phyloP scores from a whole-genome alignment of 2,888 invertebrate genomes.

The Hyposoter dolosus region DNA sequence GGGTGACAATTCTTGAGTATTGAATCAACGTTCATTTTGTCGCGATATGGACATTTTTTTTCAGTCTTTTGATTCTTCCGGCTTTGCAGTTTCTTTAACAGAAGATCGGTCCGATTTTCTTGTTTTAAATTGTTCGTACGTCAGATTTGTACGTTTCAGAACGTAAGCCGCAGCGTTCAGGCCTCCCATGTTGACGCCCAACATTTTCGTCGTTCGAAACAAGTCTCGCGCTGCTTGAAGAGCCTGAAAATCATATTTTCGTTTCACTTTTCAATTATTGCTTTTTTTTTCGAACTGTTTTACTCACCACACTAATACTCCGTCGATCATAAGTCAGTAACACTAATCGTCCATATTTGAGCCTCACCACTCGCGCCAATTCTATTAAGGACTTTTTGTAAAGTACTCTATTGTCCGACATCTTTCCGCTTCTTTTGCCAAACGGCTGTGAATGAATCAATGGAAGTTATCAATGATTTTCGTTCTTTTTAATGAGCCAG shows the following conservation, averaged over 20 bases:
- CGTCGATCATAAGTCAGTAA: constrained; percentile 85
- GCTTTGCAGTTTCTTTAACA: background rate
- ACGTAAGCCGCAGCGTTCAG: constrained; percentile 79
- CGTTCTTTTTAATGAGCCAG: background rate
- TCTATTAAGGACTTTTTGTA: constrained; percentile 86
- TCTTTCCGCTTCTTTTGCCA: constrained; percentile 86
- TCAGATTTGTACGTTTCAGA: constrained; percentile 73
- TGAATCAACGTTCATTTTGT: background rate
- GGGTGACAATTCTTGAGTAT: constrained; percentile 22
- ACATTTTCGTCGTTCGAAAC: constrained; percentile 75
- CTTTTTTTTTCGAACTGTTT: background rate
- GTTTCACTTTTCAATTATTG: background rate
- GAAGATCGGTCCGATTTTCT: constrained; percentile 19
- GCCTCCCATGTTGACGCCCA: constrained; percentile 79
- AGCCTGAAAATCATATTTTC: constrained; percentile 70
- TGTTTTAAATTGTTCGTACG: constrained; percentile 66
- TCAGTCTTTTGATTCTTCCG: constrained; percentile 31
- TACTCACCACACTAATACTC: constrained; percentile 74
- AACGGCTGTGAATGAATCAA: constrained; percentile 84
- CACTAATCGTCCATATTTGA: constrained; percentile 85
- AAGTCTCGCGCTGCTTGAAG: constrained; percentile 73
- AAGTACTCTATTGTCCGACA: constrained; percentile 85
- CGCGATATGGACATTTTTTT: constrained; percentile 1
- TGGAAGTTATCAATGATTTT: background rate
- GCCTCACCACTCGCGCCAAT: constrained; percentile 85